A percentile compares a stretch with the other conserved stretches of the same genome.
Evolutionary conservation across 2,797 vertebrate species (phyloP).

Genomic region (Neopelma chrysocephalum): DNA sequence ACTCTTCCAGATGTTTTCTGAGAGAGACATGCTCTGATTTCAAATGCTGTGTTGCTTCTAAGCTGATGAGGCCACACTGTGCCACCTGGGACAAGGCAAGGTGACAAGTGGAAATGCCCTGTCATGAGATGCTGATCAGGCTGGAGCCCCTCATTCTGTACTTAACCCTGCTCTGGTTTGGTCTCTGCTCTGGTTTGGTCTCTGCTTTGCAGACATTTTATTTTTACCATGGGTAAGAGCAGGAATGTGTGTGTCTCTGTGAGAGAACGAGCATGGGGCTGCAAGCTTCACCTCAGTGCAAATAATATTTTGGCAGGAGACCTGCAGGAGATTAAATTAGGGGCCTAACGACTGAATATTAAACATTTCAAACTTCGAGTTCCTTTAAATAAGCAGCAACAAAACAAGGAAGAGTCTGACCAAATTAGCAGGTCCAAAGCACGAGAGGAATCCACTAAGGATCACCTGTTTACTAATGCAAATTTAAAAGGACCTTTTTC

Average conservation of each 20-base stretch:
- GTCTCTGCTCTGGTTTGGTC: background rate
- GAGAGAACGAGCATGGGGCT: background rate
- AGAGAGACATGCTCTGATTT: background rate
- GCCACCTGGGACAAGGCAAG: background rate
- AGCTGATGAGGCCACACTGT: background rate
- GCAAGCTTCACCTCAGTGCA: conserved; percentile 5
- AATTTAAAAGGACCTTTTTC: background rate
- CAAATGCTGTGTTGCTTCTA: background rate
- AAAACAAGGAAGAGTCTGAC: conserved; percentile 3
- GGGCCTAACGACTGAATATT: background rate
- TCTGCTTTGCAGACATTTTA: conserved; percentile 41
- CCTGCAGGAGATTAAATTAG: conserved; percentile 42
- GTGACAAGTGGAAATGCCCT: background rate
- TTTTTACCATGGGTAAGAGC: conserved; percentile 36
- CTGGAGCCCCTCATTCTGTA: background rate
- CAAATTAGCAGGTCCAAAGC: background rate
- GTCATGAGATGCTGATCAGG: background rate
- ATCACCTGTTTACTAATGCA: background rate
- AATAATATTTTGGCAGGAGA: conserved; percentile 53
- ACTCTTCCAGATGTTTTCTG: conserved; percentile 49
- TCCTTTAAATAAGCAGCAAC: conserved; percentile 37
- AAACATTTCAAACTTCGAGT: background rate
- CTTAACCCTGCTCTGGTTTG: background rate
- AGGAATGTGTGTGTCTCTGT: conserved; percentile 19
- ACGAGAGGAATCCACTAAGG: background rate